Conservation (phyloP, 2,113 vertebrate species). For the Prunella fulvescens region DNA sequence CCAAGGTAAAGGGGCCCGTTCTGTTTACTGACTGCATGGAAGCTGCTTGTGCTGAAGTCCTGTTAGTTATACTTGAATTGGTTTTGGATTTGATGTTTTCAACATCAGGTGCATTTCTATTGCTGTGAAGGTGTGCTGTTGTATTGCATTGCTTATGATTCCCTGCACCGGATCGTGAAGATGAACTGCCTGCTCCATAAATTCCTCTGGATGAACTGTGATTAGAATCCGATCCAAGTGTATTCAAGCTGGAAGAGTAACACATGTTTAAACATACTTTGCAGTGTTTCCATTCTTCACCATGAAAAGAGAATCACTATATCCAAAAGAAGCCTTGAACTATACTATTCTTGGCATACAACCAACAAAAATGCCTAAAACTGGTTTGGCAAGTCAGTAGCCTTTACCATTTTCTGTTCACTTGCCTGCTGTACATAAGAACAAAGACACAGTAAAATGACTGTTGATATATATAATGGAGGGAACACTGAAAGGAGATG, state of each 20-base stretch:
- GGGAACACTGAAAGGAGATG: neutral
- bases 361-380: neutral
- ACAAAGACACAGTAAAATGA: neutral
- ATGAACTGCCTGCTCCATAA: constrained; percentile 75
- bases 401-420: neutral
- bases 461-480: neutral
- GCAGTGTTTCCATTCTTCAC: neutral
- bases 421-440: neutral
- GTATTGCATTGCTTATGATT: constrained; percentile 78
- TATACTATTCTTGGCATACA: neutral
- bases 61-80: constrained; percentile 66
- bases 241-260: constrained; percentile 80
- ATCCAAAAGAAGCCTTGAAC: neutral
- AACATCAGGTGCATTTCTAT: constrained; percentile 74
- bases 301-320: neutral
- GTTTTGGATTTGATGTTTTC: constrained; percentile 80
- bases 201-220: constrained; percentile 81
- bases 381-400: neutral
- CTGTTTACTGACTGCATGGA: constrained; percentile 70
- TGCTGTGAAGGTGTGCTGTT: constrained; percentile 71
- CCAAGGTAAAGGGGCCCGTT: constrained; percentile 65
- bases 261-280: neutral
- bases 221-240: constrained; percentile 78
- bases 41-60: constrained; percentile 79
- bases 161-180: constrained; percentile 70